These are phyloP conservation scores for Habropoda laboriosa DNA, from an alignment of 1,140 invertebrate genomes.

Conservation along the genomic window DNA sequence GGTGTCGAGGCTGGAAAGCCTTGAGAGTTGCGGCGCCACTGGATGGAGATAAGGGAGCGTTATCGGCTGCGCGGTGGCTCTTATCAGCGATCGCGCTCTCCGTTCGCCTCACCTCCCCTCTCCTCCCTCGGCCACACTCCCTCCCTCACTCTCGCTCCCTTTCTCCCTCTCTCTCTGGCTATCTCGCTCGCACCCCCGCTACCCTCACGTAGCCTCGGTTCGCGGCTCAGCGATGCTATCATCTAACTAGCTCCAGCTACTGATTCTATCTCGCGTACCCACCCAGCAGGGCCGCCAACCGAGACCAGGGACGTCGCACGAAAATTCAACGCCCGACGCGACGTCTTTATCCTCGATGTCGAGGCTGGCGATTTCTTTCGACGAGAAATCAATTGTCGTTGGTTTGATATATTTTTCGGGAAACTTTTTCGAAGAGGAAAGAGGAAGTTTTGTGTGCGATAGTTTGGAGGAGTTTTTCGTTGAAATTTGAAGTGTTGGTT, in stretches of 20 bases:
- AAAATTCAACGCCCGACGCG: slow-evolving; percentile 57
- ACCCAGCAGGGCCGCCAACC: slow-evolving; percentile 78
- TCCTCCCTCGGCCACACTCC: slow-evolving; percentile 38
- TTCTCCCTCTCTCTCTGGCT: slow-evolving; percentile 48
- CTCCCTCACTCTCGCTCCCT: slow-evolving; percentile 49
- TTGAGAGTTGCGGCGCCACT: slow-evolving; percentile 82
- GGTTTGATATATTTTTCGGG: too few relatives aligned
- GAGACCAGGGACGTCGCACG: slow-evolving; percentile 73
- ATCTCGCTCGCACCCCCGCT: slow-evolving; percentile 38
- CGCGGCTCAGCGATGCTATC: slow-evolving; percentile 80
- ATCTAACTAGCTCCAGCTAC: slow-evolving; percentile 82
- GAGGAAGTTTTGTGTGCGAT: too few relatives aligned
- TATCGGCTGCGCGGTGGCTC: slow-evolving; percentile 78
- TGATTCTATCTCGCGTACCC: slow-evolving; percentile 81
- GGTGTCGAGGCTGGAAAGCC: slow-evolving; percentile 70
- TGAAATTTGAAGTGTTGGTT: too few relatives aligned
- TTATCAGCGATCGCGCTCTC: slow-evolving; percentile 79
- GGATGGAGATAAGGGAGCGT: slow-evolving; percentile 81
- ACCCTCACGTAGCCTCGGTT: slow-evolving; percentile 72
- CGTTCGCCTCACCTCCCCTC: slow-evolving; percentile 50
- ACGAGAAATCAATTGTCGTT: too few relatives aligned
- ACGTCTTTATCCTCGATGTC: slow-evolving; percentile 40
- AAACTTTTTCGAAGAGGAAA: too few relatives aligned
- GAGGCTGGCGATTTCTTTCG: background rate
- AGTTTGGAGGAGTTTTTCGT: too few relatives aligned